Evolutionary conservation across 2,888 invertebrate species (phyloP).

Genomic region (Cryptus armator): DNA sequence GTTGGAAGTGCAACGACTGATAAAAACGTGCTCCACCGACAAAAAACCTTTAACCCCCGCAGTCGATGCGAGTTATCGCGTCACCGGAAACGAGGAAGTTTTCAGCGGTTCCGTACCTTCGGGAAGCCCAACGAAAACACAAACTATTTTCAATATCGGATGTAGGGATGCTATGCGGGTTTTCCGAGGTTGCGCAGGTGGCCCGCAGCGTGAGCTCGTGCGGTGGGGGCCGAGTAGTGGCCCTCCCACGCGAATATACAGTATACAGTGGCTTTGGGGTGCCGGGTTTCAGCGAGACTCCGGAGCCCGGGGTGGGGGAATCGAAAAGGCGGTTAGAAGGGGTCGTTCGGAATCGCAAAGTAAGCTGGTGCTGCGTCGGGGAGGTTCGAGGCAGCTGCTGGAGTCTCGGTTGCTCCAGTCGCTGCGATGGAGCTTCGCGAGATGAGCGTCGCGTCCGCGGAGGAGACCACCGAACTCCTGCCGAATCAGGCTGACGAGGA

Average conservation of each 20-base stretch:
- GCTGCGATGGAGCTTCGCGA: constrained; percentile 81
- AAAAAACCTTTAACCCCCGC: neutral
- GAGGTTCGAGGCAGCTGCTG: constrained; percentile 54
- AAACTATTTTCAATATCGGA: constrained; percentile 30
- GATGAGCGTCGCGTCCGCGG: constrained; percentile 77
- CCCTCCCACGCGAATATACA: constrained; percentile 10
- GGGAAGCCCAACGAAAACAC: neutral
- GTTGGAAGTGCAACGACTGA: neutral
- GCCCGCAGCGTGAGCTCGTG: constrained; percentile 20
- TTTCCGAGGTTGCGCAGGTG: constrained; percentile 16
- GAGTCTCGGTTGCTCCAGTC: constrained; percentile 62
- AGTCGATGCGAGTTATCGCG: neutral
- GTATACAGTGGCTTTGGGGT: neutral
- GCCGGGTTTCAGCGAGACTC: constrained; percentile 5
- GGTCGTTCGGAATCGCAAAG: constrained; percentile 53
- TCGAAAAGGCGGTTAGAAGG: neutral
- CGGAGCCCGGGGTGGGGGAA: constrained; percentile 2
- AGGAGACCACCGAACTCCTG: constrained; percentile 80
- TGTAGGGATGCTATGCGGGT: constrained; percentile 17
- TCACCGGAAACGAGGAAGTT: neutral
- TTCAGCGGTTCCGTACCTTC: neutral
- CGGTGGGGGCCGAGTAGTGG: constrained; percentile 1
- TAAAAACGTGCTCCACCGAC: neutral
- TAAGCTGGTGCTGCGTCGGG: constrained; percentile 58
- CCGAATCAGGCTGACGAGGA: constrained; percentile 74